Percentiles rank a stretch among this genome's conserved stretches.
Conservation (phyloP, 2,113 vertebrate species). For the Camelus bactrianus region DNA sequence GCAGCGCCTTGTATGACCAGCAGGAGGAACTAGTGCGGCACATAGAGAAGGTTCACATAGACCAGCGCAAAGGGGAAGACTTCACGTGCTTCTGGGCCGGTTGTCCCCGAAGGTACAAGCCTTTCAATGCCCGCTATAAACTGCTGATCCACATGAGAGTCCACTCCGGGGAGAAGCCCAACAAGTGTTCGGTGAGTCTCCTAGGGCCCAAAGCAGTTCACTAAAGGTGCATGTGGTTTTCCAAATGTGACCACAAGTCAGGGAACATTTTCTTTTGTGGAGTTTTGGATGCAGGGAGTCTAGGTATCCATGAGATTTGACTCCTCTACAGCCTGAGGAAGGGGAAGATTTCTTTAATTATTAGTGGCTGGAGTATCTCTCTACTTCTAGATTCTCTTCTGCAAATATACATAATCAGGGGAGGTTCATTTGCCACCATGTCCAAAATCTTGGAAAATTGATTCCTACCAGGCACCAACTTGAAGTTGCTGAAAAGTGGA, state of each 20-base stretch:
- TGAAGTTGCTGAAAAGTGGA: not conserved
- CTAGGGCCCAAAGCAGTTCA: not conserved
- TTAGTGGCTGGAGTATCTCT: not conserved
- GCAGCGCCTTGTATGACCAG: slow-evolving; percentile 92
- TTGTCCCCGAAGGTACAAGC: slow-evolving; percentile 94
- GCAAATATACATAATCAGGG: not conserved
- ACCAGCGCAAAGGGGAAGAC: slow-evolving; percentile 96
- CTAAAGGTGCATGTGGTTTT: not conserved
- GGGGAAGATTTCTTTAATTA: not conserved
- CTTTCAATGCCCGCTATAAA: slow-evolving; percentile 98
- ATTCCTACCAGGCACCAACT: not conserved
- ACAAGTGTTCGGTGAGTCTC: slow-evolving; percentile 96
- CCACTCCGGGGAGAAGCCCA: slow-evolving; percentile 98
- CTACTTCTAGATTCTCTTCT: not conserved
- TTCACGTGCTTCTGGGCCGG: slow-evolving; percentile 97
- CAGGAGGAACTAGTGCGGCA: slow-evolving; percentile 96
- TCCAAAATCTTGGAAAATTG: slow-evolving; percentile 3
- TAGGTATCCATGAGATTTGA: not conserved
- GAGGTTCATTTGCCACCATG: not conserved
- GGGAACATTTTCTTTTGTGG: not conserved
- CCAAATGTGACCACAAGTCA: not conserved
- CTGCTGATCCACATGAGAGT: slow-evolving; percentile 99
- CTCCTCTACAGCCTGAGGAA: not conserved
- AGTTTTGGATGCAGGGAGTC: not conserved
- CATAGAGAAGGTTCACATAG: slow-evolving; percentile 96